Percentiles rank a stretch among this genome's conserved stretches.
phyloP scores from a whole-genome alignment of 2,113 vertebrate genomes.

The Rattus norvegicus region GRCr8 NC_086030.1:16653501-16654000 shows the following conservation, averaged over 20 bases:
- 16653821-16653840: not conserved
- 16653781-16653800: not conserved
- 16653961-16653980: no score
- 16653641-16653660: not conserved
- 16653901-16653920: not conserved
- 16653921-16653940: not conserved
- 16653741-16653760: not conserved
- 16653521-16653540: not conserved
- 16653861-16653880: not conserved
- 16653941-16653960: not conserved
- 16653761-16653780: not conserved
- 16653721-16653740: not conserved
- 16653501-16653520: not conserved
- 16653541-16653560: conserved; percentile 20
- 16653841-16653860: not conserved
- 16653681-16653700: not conserved
- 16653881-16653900: not conserved
- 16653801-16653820: not conserved
- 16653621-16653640: not conserved
- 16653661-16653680: not conserved
- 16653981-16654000: not conserved
- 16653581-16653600: not conserved
- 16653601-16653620: not conserved
- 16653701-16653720: not conserved
- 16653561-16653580: conserved; percentile 13